These are phyloP conservation scores for Conger conger DNA, from an alignment of 2,113 vertebrate genomes.

Conservation along the genomic window DNA sequence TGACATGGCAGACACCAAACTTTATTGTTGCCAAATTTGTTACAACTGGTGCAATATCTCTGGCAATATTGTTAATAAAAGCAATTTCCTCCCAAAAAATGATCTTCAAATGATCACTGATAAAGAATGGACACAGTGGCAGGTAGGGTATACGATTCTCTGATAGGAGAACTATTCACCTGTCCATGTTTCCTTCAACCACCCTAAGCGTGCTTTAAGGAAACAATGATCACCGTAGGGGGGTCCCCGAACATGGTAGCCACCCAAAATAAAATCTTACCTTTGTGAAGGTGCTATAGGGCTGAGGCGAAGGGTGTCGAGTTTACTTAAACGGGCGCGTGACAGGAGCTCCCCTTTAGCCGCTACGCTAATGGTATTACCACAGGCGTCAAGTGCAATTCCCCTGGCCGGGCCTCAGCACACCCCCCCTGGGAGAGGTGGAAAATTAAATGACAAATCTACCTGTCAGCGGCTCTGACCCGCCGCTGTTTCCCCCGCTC, in stretches of 20 bases:
- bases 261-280: background rate
- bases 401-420: slow-evolving; percentile 4
- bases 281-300: background rate
- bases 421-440: slow-evolving; percentile 1
- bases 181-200: background rate
- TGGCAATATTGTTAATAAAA: background rate
- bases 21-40: background rate
- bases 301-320: background rate
- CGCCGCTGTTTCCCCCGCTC: background rate
- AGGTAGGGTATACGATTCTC: background rate
- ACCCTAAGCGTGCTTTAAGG: background rate
- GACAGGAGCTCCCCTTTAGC: slow-evolving; percentile 3
- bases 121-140: background rate
- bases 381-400: slow-evolving; percentile 11
- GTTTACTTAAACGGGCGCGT: slow-evolving; percentile 4
- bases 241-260: background rate
- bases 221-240: background rate
- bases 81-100: background rate
- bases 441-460: slow-evolving; percentile 24
- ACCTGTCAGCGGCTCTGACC: slow-evolving; percentile 19
- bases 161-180: no score
- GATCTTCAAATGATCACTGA: background rate
- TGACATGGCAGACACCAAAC: background rate
- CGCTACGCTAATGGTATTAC: slow-evolving; percentile 17
- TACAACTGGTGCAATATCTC: background rate